Evolutionary conservation across 2,888 invertebrate genomes (phyloP), one percentile per base, ranked within the genome.

Genomic region (Acheta domesticus): DNA sequence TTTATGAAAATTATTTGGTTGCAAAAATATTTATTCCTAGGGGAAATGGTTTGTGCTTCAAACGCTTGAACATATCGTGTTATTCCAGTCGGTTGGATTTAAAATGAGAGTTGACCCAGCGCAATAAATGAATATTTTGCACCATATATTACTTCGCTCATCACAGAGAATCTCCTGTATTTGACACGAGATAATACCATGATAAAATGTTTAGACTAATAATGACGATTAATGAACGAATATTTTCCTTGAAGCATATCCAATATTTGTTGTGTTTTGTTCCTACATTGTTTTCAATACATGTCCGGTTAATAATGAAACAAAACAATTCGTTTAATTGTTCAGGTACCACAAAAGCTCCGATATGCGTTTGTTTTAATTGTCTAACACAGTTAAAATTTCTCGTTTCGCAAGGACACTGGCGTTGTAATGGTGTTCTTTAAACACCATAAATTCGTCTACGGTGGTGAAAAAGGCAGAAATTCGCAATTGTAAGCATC

Each of bases 151-250:
- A 62, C 36, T 36, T 62, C 62, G 62, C 62, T 62, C 62, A 62
- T 62, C 62, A n/a, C 62, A 62, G 36, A 36, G 36, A 36, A 8
- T n/a, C 62, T 62, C 62, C 62, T 62, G 62, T 62, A n/a, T 62
- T 62, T 62, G 62, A n/a, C 62, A n/a, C n/a, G 62, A 19, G 62
- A 16, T 62, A n/a, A 62, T 62, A 62, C 14, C 14, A 62, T 62
- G 62, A 62, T 62, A 62, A 62, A 62, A 62, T 62, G n/a, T 62
- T 62, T n/a, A n/a, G 62, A 62, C n/a, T 62, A 62, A 62, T 62
- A 62, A 62, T 62, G 14, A 62, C 62, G 62, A 62, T 62, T 62
- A 62, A 62, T 62, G 62, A 62, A n/a, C n/a, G 62, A 62, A 62
- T 62, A 62, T 62, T 62, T 62, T n/a, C 62, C n/a, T 62, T 62